Evolutionary conservation across 2,797 vertebrate genomes (phyloP).

Genomic region (Sardinella longiceps): DNA sequence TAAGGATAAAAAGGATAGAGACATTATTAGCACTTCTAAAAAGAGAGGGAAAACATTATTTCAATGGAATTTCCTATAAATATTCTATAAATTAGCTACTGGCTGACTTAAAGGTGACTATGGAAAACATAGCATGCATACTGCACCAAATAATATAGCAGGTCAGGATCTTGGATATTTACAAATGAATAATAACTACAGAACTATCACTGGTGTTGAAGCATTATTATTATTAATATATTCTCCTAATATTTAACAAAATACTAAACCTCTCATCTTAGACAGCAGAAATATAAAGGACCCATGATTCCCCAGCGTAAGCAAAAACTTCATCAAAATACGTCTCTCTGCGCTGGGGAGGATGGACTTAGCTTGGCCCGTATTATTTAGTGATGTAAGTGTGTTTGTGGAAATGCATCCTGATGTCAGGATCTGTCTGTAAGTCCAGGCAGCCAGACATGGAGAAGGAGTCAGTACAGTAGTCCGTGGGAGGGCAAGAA

Average conservation of each 20-base stretch:
- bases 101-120: not conserved
- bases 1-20: not conserved
- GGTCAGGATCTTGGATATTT: not conserved
- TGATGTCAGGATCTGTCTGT: slow-evolving; percentile 38
- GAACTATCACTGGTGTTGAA: not conserved
- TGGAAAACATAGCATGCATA: not conserved
- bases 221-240: not conserved
- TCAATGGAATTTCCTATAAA: not conserved
- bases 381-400: slow-evolving; percentile 30
- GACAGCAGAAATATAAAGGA: not conserved
- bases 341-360: not conserved
- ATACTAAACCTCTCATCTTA: not conserved
- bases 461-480: slow-evolving; percentile 42
- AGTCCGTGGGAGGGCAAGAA: slow-evolving; percentile 53
- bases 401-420: slow-evolving; percentile 26
- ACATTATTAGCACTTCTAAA: not conserved
- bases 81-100: not conserved
- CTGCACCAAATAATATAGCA: not conserved
- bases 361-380: not conserved
- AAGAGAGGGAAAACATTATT: not conserved
- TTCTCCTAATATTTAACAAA: not conserved
- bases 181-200: not conserved
- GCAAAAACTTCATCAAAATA: not conserved
- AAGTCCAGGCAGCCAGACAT: slow-evolving; percentile 47
- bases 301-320: not conserved